Evolutionary conservation across 64 coral and sea anemone genomes (phyloP), one percentile per base, ranked within the genome.

Genomic region (Platygyra sinensis): DNA sequence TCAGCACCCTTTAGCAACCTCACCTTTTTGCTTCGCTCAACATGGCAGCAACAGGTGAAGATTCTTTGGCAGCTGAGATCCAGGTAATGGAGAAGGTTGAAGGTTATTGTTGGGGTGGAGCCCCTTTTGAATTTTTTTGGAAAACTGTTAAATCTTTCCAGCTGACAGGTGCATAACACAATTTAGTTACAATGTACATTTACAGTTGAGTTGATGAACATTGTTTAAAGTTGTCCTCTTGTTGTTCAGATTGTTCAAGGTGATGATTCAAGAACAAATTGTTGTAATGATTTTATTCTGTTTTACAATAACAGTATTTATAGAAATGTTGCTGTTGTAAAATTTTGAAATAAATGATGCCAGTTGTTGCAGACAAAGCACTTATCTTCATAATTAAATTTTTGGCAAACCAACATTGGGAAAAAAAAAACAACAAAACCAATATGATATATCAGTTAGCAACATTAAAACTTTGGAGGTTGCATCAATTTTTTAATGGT

Each of bases 381-480:
- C n/a, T n/a, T n/a, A n/a, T n/a, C n/a, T n/a, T n/a, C n/a, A n/a
- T n/a, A n/a, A n/a, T n/a, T n/a, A n/a, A n/a, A n/a, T n/a, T n/a
- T n/a, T n/a, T n/a, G n/a, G n/a, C n/a, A 73, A 30, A 73, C 72
- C 36, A 38, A 38, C 36, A 38, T 38, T 38, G 36, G 36, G 36
- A n/a, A n/a, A n/a, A n/a, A 38, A 38, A 38, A 38, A 38, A 1
- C 36, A 38, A 38, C 36, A 38, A 38, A 38, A 38, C 36, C 36
- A 38, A 38, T 38, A 73, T 73, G 72, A 30, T 73, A 73, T 27
- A 30, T 73, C 2, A 25, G 72, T 73, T 73, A 33, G 0, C 72
- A 73, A n/a, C n/a, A 73, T 32, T 73, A 73, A 73, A 73, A 73
- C 72, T 73, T 73, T 32, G 72, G 72, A 73, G 25, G 72, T 73